Evolutionary conservation across 92 coral and sea anemone genomes (phyloP).

Genomic region (Heteractis magnifica): DNA sequence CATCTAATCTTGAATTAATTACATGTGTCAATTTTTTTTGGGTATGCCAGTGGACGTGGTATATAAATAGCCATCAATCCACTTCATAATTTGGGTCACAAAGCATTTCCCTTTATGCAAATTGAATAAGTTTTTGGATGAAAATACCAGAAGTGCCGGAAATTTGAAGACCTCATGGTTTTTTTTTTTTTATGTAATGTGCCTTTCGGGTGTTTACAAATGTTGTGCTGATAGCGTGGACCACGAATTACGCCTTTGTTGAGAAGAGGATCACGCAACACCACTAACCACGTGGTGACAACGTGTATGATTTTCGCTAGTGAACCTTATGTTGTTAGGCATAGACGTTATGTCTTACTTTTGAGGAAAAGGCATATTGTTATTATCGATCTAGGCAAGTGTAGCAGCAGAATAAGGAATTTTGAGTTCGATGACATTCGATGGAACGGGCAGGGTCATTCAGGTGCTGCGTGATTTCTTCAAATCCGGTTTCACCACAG

Average conservation of each 20-base stretch:
- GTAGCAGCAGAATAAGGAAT: too few relatives aligned
- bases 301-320: background rate
- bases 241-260: background rate
- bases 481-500: too few relatives aligned
- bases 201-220: constrained; percentile 5
- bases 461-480: too few relatives aligned
- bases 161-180: background rate
- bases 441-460: too few relatives aligned
- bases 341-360: too few relatives aligned
- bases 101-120: background rate
- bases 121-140: constrained; percentile 3
- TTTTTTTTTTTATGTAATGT: background rate
- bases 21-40: background rate
- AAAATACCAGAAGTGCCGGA: constrained; percentile 6
- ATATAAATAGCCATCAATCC: background rate
- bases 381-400: too few relatives aligned
- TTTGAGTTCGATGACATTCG: too few relatives aligned
- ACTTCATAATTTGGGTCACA: background rate
- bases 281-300: constrained; percentile 21
- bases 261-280: constrained; percentile 13
- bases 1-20: background rate
- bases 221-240: background rate
- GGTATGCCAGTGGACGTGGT: background rate
- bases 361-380: too few relatives aligned
- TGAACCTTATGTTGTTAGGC: background rate